phyloP scores from a whole-genome alignment of 2,113 vertebrate genomes.

The Leptocoma aspasia region DNA sequence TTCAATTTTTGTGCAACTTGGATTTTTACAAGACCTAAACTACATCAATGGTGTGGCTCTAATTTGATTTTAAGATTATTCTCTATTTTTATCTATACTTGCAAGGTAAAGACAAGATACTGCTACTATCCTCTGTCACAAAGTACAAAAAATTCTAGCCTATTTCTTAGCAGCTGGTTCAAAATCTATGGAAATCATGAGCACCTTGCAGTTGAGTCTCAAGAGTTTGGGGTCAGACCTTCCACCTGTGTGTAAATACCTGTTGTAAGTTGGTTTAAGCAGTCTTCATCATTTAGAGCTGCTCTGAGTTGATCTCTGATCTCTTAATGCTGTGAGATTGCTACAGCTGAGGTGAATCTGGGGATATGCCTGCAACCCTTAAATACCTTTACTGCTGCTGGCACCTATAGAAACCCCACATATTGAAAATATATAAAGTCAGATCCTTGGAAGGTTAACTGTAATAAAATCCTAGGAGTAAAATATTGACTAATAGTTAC shows the following conservation, averaged over 20 bases:
- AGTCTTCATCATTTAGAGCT: neutral
- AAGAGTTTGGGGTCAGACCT: neutral
- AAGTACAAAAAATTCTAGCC: neutral
- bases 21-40: neutral
- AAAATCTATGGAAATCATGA: neutral
- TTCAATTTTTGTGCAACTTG: conserved; percentile 29
- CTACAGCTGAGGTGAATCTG: neutral
- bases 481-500: neutral
- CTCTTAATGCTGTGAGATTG: neutral
- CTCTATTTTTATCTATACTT: neutral
- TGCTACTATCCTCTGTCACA: neutral
- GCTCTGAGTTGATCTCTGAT: neutral
- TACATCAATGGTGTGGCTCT: neutral
- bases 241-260: neutral
- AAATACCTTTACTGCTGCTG: neutral
- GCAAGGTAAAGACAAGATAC: neutral
- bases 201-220: neutral
- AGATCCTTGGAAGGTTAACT: neutral
- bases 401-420: neutral
- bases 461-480: neutral
- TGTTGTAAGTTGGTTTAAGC: neutral
- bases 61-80: neutral
- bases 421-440: neutral
- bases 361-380: neutral
- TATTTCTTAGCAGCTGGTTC: neutral